Percentiles rank a stretch among this genome's conserved stretches.
Evolutionary conservation across 2,113 vertebrate genomes (phyloP).

Genomic region (Bettongia penicillata): DNA sequence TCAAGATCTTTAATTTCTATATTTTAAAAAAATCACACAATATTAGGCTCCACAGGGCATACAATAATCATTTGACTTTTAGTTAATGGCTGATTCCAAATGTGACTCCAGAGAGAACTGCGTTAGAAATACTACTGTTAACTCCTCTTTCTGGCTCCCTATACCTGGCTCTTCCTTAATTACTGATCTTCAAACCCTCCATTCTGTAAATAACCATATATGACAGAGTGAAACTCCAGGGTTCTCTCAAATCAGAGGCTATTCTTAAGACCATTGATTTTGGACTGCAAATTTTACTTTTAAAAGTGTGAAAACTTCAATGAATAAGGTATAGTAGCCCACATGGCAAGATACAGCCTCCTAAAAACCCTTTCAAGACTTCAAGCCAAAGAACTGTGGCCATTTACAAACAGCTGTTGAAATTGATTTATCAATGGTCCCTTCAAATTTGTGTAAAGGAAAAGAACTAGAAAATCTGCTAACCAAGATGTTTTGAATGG

Average conservation of each 20-base stretch:
- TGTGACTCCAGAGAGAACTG: neutral
- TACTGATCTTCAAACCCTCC: too few relatives aligned
- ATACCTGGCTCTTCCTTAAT: too few relatives aligned
- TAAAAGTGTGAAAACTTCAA: constrained; percentile 57
- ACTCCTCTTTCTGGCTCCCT: too few relatives aligned
- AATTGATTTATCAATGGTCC: neutral
- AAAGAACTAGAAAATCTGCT: neutral
- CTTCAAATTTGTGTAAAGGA: neutral
- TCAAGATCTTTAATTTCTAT: neutral
- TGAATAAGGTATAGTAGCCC: constrained; percentile 49
- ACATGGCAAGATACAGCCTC: constrained; percentile 40
- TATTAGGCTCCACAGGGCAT: neutral
- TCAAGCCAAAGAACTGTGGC: constrained; percentile 34
- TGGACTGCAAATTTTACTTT: constrained; percentile 62
- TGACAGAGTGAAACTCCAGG: too few relatives aligned
- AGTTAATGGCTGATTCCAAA: neutral
- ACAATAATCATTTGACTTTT: neutral
- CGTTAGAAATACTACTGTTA: too few relatives aligned
- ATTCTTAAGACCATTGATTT: constrained; percentile 59
- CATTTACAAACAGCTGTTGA: constrained; percentile 68
- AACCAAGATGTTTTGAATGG: neutral
- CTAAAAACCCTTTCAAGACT: constrained; percentile 53
- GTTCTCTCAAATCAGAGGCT: too few relatives aligned
- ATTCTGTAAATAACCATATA: too few relatives aligned
- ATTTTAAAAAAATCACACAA: neutral